phyloP scores from a whole-genome alignment of 2,888 invertebrate genomes.

The Parnassius mnemosyne region DNA sequence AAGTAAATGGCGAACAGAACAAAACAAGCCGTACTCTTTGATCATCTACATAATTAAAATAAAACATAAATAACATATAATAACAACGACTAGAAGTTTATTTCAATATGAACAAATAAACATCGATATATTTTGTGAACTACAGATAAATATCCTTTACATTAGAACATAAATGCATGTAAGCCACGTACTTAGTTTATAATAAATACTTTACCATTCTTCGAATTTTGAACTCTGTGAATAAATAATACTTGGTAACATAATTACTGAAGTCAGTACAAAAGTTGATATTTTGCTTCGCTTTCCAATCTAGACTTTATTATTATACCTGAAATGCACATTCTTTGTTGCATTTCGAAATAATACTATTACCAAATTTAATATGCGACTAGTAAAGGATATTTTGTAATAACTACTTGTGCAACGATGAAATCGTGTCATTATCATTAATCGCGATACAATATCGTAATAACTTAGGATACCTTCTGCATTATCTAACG shows the following conservation, averaged over 20 bases:
- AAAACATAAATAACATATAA: neutral
- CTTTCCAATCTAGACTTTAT: too few species aligned
- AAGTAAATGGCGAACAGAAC: slow-evolving; percentile 55
- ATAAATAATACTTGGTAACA: neutral
- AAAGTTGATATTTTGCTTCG: too few species aligned
- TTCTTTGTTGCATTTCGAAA: too few species aligned
- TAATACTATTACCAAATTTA: neutral
- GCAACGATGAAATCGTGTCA: slow-evolving; percentile 13
- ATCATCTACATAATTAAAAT: slow-evolving; percentile 8
- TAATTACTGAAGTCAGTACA: neutral
- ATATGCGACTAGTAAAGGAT: slow-evolving; percentile 18
- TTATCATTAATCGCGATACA: slow-evolving; percentile 5
- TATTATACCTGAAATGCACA: too few species aligned
- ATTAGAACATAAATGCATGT: neutral
- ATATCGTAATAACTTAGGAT: neutral
- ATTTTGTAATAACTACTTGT: slow-evolving; percentile 10
- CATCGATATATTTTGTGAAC: neutral
- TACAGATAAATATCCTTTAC: slow-evolving; percentile 24
- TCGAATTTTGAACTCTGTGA: neutral
- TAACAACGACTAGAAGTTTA: neutral
- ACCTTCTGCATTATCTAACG: slow-evolving; percentile 41
- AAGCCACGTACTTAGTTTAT: neutral
- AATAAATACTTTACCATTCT: slow-evolving; percentile 1
- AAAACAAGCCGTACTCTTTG: slow-evolving; percentile 42
- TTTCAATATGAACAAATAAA: neutral